Evolutionary conservation across 2,113 vertebrate species (phyloP).

Genomic region (Phrynosoma platyrhinos): DNA sequence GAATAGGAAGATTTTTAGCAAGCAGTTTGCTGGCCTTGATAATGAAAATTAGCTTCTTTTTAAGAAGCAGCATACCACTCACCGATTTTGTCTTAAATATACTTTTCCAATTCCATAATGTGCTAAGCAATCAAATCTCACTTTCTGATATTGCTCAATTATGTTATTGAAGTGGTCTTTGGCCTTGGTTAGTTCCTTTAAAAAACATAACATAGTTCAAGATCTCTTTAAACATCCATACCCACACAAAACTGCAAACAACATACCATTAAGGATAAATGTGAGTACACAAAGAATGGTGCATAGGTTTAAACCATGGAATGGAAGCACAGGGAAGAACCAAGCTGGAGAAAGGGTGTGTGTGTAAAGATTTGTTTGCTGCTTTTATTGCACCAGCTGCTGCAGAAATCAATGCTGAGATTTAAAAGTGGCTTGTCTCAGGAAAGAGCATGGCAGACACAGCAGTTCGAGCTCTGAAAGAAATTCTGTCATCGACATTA

Average conservation of each 20-base stretch:
- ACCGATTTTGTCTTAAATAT: slow-evolving; percentile 92
- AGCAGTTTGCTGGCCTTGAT: background rate
- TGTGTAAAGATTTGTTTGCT: background rate
- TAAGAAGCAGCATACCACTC: slow-evolving; percentile 46
- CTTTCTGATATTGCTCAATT: slow-evolving; percentile 77
- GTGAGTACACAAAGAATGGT: background rate
- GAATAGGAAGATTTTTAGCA: too few relatives aligned
- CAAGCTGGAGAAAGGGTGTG: too few relatives aligned
- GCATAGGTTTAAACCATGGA: background rate
- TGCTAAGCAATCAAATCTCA: slow-evolving; percentile 87
- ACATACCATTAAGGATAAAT: background rate
- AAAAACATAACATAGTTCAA: slow-evolving; percentile 33
- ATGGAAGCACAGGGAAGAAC: background rate
- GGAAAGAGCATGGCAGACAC: background rate
- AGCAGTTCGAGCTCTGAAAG: background rate
- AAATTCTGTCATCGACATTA: background rate
- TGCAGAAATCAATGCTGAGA: background rate
- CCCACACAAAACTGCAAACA: background rate
- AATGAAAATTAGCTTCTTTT: background rate
- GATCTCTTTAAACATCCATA: background rate
- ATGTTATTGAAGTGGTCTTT: slow-evolving; percentile 84
- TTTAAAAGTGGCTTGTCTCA: background rate
- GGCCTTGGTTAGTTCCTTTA: slow-evolving; percentile 88
- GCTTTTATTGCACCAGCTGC: background rate
- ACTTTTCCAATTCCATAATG: slow-evolving; percentile 88